Conservation (phyloP, 1,140 invertebrate genomes). For the Venustaconcha ellipsiformis region DNA sequence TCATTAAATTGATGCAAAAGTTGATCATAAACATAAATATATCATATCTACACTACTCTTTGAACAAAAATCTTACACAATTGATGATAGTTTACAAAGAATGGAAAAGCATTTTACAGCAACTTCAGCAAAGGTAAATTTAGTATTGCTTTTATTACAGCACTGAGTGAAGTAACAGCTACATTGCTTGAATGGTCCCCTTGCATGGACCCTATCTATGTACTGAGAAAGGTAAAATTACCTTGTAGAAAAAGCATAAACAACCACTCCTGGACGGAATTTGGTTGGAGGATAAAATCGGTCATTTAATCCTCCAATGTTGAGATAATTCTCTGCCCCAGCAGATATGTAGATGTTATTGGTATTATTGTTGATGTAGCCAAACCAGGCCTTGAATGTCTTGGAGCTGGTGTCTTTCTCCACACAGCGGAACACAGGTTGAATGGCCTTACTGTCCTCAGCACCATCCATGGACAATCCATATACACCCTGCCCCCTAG, state of each 20-base stretch:
- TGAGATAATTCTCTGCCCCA: constrained; percentile 43
- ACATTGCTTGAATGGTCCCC: too few species aligned
- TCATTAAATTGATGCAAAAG: too few species aligned
- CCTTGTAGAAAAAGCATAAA: constrained; percentile 42
- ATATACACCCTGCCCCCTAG: constrained; percentile 46
- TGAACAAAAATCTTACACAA: too few species aligned
- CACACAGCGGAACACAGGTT: constrained; percentile 42
- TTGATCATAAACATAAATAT: too few species aligned
- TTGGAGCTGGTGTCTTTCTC: constrained; percentile 12
- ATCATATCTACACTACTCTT: too few species aligned
- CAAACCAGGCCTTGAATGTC: constrained; percentile 48
- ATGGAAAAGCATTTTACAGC: too few species aligned
- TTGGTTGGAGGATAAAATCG: constrained; percentile 31
- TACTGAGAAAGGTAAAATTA: background rate
- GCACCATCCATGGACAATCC: constrained; percentile 40
- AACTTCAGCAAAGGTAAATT: too few species aligned
- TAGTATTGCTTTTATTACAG: too few species aligned
- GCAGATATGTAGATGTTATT: constrained; percentile 51
- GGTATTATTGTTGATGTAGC: constrained; percentile 50
- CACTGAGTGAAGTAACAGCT: too few species aligned
- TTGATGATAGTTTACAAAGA: too few species aligned
- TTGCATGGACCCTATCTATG: too few species aligned
- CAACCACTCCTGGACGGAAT: constrained; percentile 37
- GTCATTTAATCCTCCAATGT: background rate
- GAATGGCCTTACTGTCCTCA: constrained; percentile 24